Evolutionary conservation across 2,888 invertebrate genomes (phyloP).

Genomic region (Latrodectus hesperus): DNA sequence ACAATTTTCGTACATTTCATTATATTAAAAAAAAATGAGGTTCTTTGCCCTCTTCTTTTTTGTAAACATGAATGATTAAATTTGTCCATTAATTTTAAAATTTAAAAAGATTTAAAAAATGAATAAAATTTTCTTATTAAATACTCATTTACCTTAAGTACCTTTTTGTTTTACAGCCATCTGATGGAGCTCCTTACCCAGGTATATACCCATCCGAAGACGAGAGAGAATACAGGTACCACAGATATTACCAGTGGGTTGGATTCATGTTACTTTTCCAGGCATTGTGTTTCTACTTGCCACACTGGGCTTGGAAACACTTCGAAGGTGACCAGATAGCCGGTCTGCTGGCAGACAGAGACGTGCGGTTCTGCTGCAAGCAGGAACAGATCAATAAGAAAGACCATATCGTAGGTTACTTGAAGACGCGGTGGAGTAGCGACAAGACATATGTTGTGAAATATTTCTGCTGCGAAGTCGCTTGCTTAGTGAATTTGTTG

Average conservation of each 20-base stretch:
- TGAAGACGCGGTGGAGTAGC: conserved; percentile 90
- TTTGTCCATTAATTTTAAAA: too few species aligned
- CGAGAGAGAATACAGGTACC: conserved; percentile 72
- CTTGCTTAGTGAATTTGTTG: conserved; percentile 74
- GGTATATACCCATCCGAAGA: conserved; percentile 78
- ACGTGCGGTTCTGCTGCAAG: conserved; percentile 86
- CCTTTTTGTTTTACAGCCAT: conserved; percentile 14
- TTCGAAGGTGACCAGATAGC: conserved; percentile 65
- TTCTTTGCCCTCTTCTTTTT: too few species aligned
- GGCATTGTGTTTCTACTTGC: conserved; percentile 95
- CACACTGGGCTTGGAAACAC: conserved; percentile 96
- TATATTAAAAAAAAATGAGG: too few species aligned
- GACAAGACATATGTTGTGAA: conserved; percentile 36
- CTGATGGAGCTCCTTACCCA: conserved; percentile 80
- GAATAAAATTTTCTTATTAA: too few species aligned
- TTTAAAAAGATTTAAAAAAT: too few species aligned
- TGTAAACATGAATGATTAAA: too few species aligned
- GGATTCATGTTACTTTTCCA: conserved; percentile 96
- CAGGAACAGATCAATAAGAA: conserved; percentile 95
- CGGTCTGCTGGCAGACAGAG: conserved; percentile 40
- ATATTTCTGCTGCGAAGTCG: conserved; percentile 62
- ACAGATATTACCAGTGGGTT: conserved; percentile 94
- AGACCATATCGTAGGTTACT: conserved; percentile 91
- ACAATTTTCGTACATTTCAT: too few species aligned
- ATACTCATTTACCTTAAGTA: too few species aligned